Base-by-base conservation (phyloP, 2,888 invertebrate genomes). In the Patella caerulea region DNA sequence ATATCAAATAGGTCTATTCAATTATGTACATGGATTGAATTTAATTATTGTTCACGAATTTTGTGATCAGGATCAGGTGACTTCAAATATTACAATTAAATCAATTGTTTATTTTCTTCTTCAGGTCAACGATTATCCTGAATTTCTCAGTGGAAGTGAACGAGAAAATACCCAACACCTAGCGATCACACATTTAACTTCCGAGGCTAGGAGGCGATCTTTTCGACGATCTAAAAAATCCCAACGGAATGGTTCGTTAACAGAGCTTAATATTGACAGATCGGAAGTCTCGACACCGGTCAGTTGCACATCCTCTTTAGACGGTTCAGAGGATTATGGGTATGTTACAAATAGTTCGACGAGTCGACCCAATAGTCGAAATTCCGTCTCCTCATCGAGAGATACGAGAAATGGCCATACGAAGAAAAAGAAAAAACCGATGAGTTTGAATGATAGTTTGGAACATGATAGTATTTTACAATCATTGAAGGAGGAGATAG, bases 51-150 rank as follows among this genome's bases (percentile, higher is more conserved):
- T 9, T 45, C 7, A 45, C 45, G 45, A 45, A 45, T 7, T 45
- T 0, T 0, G 1, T 3, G 45, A 7, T 45, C 17, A 15, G 17
- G 15, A 56, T n/a, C 56, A 56, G 56, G 17, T 17, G n/a, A 17
- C n/a, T 56, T 56, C 17, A 56, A 1, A 17, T 56, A 7, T 17
- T 56, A 15, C 56, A 56, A 56, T 56, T 56, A 56, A 56, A 7
- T 9, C 73, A n/a, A 24, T 9, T 45, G 14, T 65, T 15, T 75
- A 11, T 56, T 52, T 72, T 74, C 78, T 72, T 14, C 81, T 84
- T 12, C 86, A 91, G 91, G 86, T 89, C 53, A 90, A 90, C 82
- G 91, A 91, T 78, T 89, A 84, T 74, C 90, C 91, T 29, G 87
- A 88, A 9, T 91, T 91, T 81, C 84, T 91, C 53, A 84, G 84